Conservation (phyloP, 2,888 invertebrate species). For the Charanyca ferruginea region DNA sequence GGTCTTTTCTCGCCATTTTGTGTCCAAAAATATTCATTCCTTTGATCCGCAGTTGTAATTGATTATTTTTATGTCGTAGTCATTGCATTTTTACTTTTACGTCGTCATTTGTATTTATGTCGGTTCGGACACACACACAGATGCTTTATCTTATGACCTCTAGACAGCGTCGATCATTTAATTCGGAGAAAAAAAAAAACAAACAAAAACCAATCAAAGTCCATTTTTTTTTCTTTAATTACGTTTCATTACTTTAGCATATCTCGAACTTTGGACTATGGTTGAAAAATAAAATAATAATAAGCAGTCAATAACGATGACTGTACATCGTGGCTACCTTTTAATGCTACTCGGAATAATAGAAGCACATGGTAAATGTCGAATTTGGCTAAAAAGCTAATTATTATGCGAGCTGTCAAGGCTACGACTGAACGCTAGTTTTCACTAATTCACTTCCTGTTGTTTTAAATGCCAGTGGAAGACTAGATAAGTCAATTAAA, state of each 20-base stretch:
- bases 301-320: neutral
- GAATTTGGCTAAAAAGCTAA: neutral
- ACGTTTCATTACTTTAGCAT: neutral
- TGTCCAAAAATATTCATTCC: neutral
- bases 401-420: neutral
- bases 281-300: neutral
- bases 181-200: constrained; percentile 11
- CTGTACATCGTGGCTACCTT: too few relatives aligned
- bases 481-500: neutral
- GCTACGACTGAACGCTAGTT: neutral
- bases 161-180: neutral
- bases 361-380: neutral
- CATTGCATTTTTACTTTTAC: neutral
- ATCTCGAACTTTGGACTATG: constrained; percentile 16
- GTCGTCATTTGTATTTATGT: neutral
- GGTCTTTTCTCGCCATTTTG: too few relatives aligned
- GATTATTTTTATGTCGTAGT: neutral
- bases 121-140: too few relatives aligned
- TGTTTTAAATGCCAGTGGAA: neutral
- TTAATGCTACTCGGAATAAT: neutral
- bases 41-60: neutral
- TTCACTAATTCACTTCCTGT: neutral
- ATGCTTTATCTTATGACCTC: constrained; percentile 11
- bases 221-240: constrained; percentile 7
- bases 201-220: constrained; percentile 20